phyloP scores from a whole-genome alignment of 2,113 vertebrate genomes.

The Aphelocoma coerulescens region DNA sequence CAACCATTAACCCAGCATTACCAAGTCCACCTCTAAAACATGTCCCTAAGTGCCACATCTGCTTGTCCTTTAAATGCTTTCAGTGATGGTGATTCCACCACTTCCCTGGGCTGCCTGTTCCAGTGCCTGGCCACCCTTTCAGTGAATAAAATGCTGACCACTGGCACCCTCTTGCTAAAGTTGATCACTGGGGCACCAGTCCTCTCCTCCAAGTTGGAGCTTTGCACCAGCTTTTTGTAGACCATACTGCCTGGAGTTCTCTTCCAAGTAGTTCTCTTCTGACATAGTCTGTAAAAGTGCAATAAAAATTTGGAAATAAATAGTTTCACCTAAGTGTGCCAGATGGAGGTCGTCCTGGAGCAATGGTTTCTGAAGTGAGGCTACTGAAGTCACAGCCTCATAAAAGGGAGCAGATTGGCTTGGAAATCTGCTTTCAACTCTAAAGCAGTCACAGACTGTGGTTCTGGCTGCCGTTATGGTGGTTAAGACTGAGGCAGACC shows the following conservation, averaged over 20 bases:
- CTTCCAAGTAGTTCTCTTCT: not conserved
- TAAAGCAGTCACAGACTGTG: not conserved
- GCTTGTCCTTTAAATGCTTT: not conserved
- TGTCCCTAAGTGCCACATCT: rapidly evolving
- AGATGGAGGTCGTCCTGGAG: rapidly evolving
- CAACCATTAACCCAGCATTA: not conserved
- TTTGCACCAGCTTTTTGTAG: not conserved
- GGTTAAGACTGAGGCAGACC: not conserved
- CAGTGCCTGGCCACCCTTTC: not conserved
- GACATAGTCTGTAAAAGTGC: not conserved
- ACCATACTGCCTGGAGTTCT: not conserved
- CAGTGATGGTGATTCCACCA: not conserved
- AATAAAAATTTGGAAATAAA: not conserved
- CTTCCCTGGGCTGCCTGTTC: not conserved
- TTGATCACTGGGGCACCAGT: rapidly evolving
- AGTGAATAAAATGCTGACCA: not conserved
- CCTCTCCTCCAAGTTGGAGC: not conserved
- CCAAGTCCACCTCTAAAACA: not conserved
- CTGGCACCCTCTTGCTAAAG: rapidly evolving
- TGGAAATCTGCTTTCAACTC: not conserved
- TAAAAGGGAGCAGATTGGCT: not conserved
- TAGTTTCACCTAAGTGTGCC: rapidly evolving
- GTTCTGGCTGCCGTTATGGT: not conserved
- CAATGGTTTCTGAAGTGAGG: not conserved
- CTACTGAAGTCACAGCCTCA: not conserved